Evolutionary conservation across 2,113 vertebrate genomes (phyloP), one percentile per base, ranked within the genome.

Genomic region (Tylochromis polylepis): DNA sequence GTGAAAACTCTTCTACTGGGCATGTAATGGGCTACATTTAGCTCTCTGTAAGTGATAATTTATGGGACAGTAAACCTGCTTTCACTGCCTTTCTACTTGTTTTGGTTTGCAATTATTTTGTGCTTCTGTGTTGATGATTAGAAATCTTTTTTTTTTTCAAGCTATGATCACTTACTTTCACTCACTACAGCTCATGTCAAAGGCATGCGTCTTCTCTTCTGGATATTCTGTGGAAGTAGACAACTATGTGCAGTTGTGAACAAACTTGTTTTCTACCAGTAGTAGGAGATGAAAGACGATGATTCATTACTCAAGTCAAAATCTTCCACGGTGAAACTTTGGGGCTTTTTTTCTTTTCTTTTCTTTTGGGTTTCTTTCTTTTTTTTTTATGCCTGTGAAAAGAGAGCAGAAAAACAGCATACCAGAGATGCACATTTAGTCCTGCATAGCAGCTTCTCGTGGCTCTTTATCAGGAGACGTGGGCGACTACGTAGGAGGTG

Each of bases 401-500:
- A 82, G 62, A 56, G n/a, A 88, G 57, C 22, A 29, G 38, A 77
- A 65, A 34, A 53, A 86, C 53, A 72, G 62, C 72, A 70, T 83
- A 67, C 36, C 65, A 81, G 65, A 87, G 84, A 84, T 57, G 82
- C 34, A 16, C 81, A 83, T 94, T 90, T 85, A 85, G 88, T 90
- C 90, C 91, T 82, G 89, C 85, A 79, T 81, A 83, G 86, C 81
- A 91, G 87, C 91, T 89, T 91, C 80, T 87, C 82, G 5, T 91
- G 87, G 93, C 89, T 91, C 80, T 91, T 87, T 81, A 88, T 92
- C 90, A 87, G 90, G 82, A 87, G 75, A 89, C 24, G 91, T 94
- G 92, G 93, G 94, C 86, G 87, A 79, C 75, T 34, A 86, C 91
- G 94, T 95, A 93, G 95, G 94, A 93, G 92, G 88, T 94, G 90